These are phyloP conservation scores for Galaxias olidus DNA, from an alignment of 2,797 vertebrate genomes.

Conservation along the genomic window DNA sequence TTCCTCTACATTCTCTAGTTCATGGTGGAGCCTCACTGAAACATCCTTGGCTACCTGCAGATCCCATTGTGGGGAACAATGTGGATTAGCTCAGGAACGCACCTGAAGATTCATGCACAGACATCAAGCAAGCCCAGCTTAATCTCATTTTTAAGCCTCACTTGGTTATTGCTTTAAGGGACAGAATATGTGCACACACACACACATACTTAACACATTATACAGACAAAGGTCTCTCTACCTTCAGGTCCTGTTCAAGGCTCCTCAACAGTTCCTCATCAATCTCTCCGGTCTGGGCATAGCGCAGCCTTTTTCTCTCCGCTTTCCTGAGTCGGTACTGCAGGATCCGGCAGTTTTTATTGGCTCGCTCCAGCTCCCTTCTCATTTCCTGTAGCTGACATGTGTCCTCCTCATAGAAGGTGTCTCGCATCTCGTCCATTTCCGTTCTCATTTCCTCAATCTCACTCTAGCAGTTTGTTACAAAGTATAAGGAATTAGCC, in stretches of 20 bases:
- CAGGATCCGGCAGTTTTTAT: constrained; percentile 98
- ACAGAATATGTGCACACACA: no score
- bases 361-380: constrained; percentile 94
- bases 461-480: no score
- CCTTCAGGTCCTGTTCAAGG: constrained; percentile 98
- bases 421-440: constrained; percentile 99
- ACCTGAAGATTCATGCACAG: no score
- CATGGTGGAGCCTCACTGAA: constrained; percentile 95
- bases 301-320: constrained; percentile 90
- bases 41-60: constrained; percentile 96
- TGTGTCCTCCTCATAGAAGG: constrained; percentile 97
- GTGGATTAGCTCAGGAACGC: no score
- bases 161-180: no score
- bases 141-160: no score
- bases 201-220: no score
- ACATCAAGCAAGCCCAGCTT: no score
- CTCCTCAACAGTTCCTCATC: constrained; percentile 93
- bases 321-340: constrained; percentile 97
- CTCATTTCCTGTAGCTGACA: constrained; percentile 98
- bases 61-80: no score
- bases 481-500: no score
- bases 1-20: constrained; percentile 97
- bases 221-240: constrained; percentile 55
- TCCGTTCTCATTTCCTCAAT: constrained; percentile 96
- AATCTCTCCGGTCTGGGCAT: constrained; percentile 90